phyloP scores from a whole-genome alignment of 1,140 invertebrate genomes.

The Aethina tumida region DNA sequence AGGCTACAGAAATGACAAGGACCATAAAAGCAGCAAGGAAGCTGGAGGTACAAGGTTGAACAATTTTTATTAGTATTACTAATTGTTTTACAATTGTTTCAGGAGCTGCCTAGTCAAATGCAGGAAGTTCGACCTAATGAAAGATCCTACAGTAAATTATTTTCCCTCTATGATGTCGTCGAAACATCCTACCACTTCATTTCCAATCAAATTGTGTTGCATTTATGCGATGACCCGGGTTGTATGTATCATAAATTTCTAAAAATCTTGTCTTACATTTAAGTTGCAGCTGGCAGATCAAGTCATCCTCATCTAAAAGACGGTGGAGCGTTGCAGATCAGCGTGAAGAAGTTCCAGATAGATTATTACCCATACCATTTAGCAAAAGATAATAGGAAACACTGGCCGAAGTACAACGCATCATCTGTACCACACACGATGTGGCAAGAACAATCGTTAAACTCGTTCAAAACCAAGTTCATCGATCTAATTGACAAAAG shows the following conservation, averaged over 20 bases:
- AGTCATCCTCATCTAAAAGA: conserved; percentile 72
- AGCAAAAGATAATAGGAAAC: conserved; percentile 61
- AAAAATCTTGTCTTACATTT: conserved; percentile 1
- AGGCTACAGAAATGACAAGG: conserved; percentile 70
- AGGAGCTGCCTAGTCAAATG: conserved; percentile 68
- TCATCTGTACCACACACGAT: conserved; percentile 56
- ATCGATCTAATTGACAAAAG: conserved; percentile 53
- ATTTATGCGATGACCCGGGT: conserved; percentile 93
- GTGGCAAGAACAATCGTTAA: conserved; percentile 63
- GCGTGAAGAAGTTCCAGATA: conserved; percentile 77
- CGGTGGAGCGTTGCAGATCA: conserved; percentile 91
- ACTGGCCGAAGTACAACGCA: conserved; percentile 73
- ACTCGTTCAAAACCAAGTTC: conserved; percentile 54
- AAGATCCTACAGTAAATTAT: conserved; percentile 50
- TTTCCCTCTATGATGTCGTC: conserved; percentile 83
- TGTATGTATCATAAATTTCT: conserved; percentile 42
- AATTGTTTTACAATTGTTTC: conserved; percentile 4
- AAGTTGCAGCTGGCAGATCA: conserved; percentile 61
- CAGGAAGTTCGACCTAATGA: conserved; percentile 44
- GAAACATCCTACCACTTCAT: conserved; percentile 98
- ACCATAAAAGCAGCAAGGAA: conserved; percentile 84
- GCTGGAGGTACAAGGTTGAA: conserved; percentile 54
- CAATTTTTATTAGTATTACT: not conserved
- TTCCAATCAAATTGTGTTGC: conserved; percentile 87
- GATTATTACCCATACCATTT: conserved; percentile 97